A percentile compares a stretch with the other conserved stretches of the same genome.
These are phyloP conservation scores for Xestia rhomboidea DNA, from an alignment of 2,888 invertebrate species.

Conservation along the genomic window DNA sequence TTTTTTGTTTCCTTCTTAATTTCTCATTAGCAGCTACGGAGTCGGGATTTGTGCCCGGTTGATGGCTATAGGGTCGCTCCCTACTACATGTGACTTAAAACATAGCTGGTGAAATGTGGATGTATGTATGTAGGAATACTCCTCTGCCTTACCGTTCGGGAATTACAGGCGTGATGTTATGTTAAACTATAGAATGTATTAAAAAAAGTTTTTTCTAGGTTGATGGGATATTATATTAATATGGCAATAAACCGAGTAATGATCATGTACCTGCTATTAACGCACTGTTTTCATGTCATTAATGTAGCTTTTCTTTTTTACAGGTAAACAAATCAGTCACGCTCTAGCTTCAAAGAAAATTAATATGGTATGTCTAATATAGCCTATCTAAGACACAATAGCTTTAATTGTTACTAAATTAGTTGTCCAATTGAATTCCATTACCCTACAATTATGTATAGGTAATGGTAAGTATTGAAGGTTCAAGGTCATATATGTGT, in stretches of 20 bases:
- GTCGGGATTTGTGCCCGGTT: no score
- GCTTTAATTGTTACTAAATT: not conserved
- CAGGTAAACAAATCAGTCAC: constrained; percentile 37
- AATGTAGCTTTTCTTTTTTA: constrained; percentile 24
- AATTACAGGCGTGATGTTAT: no score
- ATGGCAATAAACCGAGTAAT: not conserved
- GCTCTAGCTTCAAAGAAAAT: constrained; percentile 2
- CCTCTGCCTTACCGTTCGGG: no score
- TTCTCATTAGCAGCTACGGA: no score
- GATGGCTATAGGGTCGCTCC: no score
- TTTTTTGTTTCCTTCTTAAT: no score
- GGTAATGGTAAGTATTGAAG: not conserved
- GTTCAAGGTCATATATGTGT: not conserved
- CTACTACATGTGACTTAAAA: no score
- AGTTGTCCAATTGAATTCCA: not conserved
- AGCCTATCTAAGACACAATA: not conserved
- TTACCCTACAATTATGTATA: no score
- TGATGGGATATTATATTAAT: not conserved
- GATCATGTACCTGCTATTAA: not conserved
- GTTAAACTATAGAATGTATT: not conserved
- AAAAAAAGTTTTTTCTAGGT: not conserved
- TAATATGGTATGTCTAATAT: constrained; percentile 29
- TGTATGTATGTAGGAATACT: no score
- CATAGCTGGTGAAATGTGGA: no score
- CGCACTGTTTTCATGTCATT: not conserved